phyloP scores from a whole-genome alignment of 2,888 invertebrate species.

The Seira ritae region DNA sequence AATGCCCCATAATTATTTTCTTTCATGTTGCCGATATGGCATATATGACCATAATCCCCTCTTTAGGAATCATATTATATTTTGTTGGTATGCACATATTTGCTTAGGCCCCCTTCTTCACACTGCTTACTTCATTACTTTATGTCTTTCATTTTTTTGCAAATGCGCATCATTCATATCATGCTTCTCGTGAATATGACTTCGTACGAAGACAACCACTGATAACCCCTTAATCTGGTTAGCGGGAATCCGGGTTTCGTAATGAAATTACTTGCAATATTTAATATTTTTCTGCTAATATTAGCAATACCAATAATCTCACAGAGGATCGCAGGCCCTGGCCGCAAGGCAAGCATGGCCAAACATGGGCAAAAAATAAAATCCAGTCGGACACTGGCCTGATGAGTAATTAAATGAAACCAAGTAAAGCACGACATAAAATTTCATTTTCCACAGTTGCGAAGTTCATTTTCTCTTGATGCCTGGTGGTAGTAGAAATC shows the following conservation, averaged over 20 bases:
- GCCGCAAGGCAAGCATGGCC: too few species aligned
- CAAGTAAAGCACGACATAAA: background rate
- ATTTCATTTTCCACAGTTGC: background rate
- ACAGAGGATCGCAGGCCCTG: too few species aligned
- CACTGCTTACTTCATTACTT: background rate
- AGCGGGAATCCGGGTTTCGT: too few species aligned
- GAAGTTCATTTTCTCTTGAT: background rate
- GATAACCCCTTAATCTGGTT: too few species aligned
- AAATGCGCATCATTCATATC: background rate
- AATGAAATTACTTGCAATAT: too few species aligned
- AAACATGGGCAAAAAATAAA: background rate
- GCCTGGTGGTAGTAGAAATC: too few species aligned
- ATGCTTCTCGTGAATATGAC: too few species aligned
- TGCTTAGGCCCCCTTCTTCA: too few species aligned
- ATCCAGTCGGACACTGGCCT: background rate
- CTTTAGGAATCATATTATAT: background rate
- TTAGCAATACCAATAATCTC: too few species aligned
- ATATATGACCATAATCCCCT: background rate
- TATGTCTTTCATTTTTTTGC: background rate
- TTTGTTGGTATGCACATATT: background rate
- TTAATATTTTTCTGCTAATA: too few species aligned
- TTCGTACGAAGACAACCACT: too few species aligned
- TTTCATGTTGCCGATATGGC: background rate
- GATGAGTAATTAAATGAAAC: constrained; percentile 1
- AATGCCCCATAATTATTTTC: background rate